Conservation (phyloP, 2,888 invertebrate genomes). For the Drosophila colorata region DNA sequence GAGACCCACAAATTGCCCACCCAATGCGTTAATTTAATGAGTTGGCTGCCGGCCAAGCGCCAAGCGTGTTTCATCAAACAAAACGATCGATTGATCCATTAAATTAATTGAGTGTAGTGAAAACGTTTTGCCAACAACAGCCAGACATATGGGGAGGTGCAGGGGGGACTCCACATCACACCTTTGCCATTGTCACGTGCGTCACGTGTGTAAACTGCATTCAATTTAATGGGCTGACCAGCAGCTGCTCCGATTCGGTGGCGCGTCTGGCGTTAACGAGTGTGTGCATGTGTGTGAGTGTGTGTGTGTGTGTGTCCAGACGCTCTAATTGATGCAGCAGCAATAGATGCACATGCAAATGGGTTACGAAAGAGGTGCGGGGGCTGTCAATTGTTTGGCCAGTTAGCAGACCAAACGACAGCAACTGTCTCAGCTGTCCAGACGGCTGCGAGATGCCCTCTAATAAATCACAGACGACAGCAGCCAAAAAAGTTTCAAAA, state of each 20-base stretch:
- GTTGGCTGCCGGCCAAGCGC: slow-evolving; percentile 6
- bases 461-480: slow-evolving; percentile 13
- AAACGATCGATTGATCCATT: slow-evolving; percentile 75
- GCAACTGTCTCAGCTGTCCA: slow-evolving; percentile 34
- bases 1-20: slow-evolving; percentile 33
- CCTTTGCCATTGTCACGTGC: slow-evolving; percentile 58
- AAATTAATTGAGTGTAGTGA: slow-evolving; percentile 75
- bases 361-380: slow-evolving; percentile 10
- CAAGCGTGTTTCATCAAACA: slow-evolving; percentile 44
- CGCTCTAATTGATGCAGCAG: slow-evolving; percentile 71
- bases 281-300: slow-evolving; percentile 2
- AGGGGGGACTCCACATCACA: not conserved
- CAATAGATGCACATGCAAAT: slow-evolving; percentile 62
- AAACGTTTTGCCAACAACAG: slow-evolving; percentile 59
- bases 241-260: slow-evolving; percentile 17
- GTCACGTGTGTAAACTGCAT: slow-evolving; percentile 56
- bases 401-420: slow-evolving; percentile 23
- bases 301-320: slow-evolving; percentile 46
- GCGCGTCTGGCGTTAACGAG: slow-evolving; percentile 42
- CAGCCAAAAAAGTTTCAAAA: slow-evolving; percentile 13
- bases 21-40: slow-evolving; percentile 48
- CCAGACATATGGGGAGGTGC: slow-evolving; percentile 21
- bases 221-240: slow-evolving; percentile 58
- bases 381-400: slow-evolving; percentile 36
- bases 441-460: slow-evolving; percentile 35